Base-by-base conservation (phyloP, 35 echinoderm and acorn worm species). In the Heliocidaris erythrogramma region DNA sequence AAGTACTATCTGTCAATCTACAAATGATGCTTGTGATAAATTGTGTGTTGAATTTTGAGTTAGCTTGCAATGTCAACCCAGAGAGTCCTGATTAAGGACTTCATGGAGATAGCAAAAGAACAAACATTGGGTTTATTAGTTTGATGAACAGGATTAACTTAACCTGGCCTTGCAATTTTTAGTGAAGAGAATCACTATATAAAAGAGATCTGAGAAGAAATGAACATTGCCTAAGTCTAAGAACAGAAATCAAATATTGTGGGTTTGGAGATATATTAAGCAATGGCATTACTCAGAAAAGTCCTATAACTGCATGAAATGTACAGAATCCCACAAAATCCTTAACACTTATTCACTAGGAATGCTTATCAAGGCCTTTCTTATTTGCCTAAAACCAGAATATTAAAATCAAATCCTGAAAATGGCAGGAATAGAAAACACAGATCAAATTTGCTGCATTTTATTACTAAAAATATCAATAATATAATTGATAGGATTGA, bases 121-220 rank as follows among this genome's bases (percentile, higher is more conserved):
- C 87, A 89, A 89, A 89, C 87, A 89, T 48, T 86, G 85, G 21
- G 85, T 86, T 86, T 24, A 86, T 86, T 86, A 32, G 30, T 89
- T 89, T 89, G 87, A 89, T 89, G 47, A 89, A 32, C 13, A 48
- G 47, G 87, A 14, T 42, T 89, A 89, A n/a, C 87, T 48, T 47
- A 17, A 30, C 31, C 87, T 42, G 87, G 87, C 87, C 87, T 89
- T 42, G 32, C 47, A 18, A 84, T 0, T 84, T 0, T 42, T 42
- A 42, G 35, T 42, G 35, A 42, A 42, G 35, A 42, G 35, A 42
- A 42, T 78, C 21, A 78, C 61, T 69, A 69, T 24, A 27, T 69
- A 21, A 21, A 27, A 69, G 24, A 69, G 65, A n/a, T 29, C 52
- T 56, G 11, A 14, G 52, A 56, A 56, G 9, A 42, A 42, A 42